phyloP scores from a whole-genome alignment of 2,113 vertebrate genomes.

The Zosterops hypoxanthus region DNA sequence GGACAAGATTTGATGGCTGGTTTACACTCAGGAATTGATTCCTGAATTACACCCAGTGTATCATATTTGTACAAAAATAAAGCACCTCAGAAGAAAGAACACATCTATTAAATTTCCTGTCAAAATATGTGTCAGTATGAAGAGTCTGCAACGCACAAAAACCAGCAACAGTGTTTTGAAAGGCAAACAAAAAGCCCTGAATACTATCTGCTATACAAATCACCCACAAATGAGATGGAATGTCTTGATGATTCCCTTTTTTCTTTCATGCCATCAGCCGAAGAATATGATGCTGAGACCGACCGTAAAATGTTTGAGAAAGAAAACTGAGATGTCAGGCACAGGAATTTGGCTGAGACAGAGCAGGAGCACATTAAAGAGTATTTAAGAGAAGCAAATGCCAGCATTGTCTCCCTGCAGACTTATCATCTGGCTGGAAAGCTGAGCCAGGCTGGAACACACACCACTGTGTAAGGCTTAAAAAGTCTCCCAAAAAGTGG shows the following conservation, averaged over 20 bases:
- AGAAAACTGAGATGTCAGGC: background rate
- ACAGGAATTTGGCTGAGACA: background rate
- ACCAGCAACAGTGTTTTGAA: background rate
- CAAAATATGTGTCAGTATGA: background rate
- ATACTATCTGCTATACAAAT: constrained; percentile 5
- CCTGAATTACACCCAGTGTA: background rate
- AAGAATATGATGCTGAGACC: background rate
- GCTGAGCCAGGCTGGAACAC: background rate
- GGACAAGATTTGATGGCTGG: background rate
- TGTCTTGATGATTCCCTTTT: background rate
- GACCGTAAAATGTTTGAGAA: background rate
- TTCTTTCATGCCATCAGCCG: background rate
- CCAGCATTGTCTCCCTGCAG: constrained; percentile 16
- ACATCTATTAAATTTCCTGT: background rate
- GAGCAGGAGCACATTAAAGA: constrained; percentile 5
- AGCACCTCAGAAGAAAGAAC: background rate
- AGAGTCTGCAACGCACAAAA: background rate
- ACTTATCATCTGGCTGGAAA: background rate
- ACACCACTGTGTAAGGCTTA: rapidly evolving
- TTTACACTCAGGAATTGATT: background rate
- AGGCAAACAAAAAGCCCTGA: background rate
- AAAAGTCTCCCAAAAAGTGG: background rate
- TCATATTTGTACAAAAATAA: background rate
- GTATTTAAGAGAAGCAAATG: constrained; percentile 1
- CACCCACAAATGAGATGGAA: constrained; percentile 8